Conservation (phyloP, 2,113 vertebrate genomes). For the Alaudala cheleensis region DNA sequence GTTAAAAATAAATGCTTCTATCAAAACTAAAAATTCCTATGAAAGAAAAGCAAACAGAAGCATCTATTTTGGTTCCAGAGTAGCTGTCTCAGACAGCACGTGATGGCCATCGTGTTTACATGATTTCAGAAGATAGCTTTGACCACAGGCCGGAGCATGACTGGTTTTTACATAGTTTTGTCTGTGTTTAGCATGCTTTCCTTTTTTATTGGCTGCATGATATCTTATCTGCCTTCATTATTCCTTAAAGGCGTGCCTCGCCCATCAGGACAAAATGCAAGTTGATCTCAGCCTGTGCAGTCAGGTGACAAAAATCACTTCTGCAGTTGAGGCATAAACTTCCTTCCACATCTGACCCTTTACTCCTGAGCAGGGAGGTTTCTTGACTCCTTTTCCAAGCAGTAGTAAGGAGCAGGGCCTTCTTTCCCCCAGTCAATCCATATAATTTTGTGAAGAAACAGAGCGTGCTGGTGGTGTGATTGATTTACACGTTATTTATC, state of each 20-base stretch:
- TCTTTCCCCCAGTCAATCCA: constrained; percentile 56
- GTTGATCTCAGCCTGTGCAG: neutral
- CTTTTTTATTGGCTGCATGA: neutral
- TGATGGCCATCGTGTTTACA: constrained; percentile 24
- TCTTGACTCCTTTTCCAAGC: constrained; percentile 61
- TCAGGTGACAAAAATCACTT: neutral
- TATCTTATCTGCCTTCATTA: neutral
- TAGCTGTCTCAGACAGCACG: neutral
- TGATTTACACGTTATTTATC: constrained; percentile 78
- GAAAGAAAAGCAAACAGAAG: neutral
- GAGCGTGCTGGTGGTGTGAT: constrained; percentile 60
- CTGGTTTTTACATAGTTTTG: neutral
- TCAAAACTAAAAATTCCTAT: neutral
- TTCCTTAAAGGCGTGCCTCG: neutral
- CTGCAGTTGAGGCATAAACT: neutral
- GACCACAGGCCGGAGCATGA: neutral
- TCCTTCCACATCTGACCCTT: constrained; percentile 17
- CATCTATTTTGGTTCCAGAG: neutral
- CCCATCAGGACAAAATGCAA: neutral
- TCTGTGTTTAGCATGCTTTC: neutral
- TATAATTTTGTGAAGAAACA: constrained; percentile 66
- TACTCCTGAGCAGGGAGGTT: constrained; percentile 25
- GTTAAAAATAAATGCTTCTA: constrained; percentile 6
- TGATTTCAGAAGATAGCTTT: neutral
- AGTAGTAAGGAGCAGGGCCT: neutral